Evolutionary conservation across 1,140 invertebrate species (phyloP).

Genomic region (Lucilia cuprina): DNA sequence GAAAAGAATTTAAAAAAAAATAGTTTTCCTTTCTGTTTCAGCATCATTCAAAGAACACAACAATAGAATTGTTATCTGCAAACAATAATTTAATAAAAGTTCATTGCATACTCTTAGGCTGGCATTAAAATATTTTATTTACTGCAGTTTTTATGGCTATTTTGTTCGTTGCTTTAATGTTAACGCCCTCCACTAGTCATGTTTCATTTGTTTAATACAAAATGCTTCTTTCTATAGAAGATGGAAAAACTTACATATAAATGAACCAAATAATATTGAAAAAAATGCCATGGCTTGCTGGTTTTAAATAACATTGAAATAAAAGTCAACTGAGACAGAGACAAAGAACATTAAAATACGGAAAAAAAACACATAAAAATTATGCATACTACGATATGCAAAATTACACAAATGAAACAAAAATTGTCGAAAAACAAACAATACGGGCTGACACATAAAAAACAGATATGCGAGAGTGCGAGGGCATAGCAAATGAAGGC

Average conservation of each 20-base stretch:
- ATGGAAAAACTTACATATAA: neutral
- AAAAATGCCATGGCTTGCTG: neutral
- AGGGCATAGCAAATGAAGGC: no score
- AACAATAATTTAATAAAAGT: neutral
- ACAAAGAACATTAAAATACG: neutral
- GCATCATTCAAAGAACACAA: no score
- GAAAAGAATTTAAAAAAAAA: no score
- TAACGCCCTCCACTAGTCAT: neutral
- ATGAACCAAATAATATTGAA: neutral
- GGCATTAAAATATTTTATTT: neutral
- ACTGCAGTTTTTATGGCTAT: neutral
- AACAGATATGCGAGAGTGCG: no score
- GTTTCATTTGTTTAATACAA: neutral
- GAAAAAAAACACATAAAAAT: neutral
- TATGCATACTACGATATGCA: neutral
- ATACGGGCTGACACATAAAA: neutral
- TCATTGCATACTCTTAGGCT: neutral
- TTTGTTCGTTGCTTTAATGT: neutral
- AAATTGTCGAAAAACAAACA: neutral
- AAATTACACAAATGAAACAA: neutral
- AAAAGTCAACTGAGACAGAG: neutral
- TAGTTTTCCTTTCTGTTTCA: no score
- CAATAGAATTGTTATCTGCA: neutral
- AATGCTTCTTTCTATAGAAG: neutral
- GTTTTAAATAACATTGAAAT: conserved; percentile 12